Conservation (phyloP, 2,888 invertebrate genomes). For the Myopa tessellatipennis region DNA sequence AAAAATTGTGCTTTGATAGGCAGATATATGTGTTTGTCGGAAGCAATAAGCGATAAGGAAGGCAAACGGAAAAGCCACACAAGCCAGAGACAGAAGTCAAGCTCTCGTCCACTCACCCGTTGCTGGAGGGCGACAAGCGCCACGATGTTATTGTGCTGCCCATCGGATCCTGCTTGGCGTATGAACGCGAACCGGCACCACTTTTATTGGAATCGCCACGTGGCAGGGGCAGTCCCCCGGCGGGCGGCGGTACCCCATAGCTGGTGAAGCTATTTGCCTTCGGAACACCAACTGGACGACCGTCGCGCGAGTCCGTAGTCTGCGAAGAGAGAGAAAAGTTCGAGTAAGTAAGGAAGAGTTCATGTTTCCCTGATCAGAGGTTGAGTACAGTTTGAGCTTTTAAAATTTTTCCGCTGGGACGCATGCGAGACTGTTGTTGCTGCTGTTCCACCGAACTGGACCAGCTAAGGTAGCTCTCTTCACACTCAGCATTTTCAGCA, state of each 20-base stretch:
- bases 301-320: conserved; percentile 63
- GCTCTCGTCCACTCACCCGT: conserved; percentile 62
- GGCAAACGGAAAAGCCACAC: not conserved
- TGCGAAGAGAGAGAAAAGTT: conserved; percentile 36
- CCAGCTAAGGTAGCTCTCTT: conserved; percentile 54
- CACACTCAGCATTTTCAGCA: conserved; percentile 53
- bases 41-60: not conserved
- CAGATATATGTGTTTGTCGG: not conserved
- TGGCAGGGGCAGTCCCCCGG: conserved; percentile 72
- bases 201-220: conserved; percentile 77
- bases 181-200: conserved; percentile 71
- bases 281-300: conserved; percentile 71
- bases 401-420: conserved; percentile 64
- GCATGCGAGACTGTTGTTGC: conserved; percentile 41
- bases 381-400: conserved; percentile 63
- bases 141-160: conserved; percentile 65
- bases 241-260: conserved; percentile 72
- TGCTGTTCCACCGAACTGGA: conserved; percentile 53
- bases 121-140: conserved; percentile 68
- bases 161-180: conserved; percentile 77
- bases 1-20: not conserved
- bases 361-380: not conserved
- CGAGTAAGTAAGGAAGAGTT: not conserved
- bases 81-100: not conserved
- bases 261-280: conserved; percentile 92